Evolutionary conservation across 2,797 vertebrate species (phyloP), one percentile per base, ranked within the genome.

Genomic region (Harpagifer antarcticus): DNA sequence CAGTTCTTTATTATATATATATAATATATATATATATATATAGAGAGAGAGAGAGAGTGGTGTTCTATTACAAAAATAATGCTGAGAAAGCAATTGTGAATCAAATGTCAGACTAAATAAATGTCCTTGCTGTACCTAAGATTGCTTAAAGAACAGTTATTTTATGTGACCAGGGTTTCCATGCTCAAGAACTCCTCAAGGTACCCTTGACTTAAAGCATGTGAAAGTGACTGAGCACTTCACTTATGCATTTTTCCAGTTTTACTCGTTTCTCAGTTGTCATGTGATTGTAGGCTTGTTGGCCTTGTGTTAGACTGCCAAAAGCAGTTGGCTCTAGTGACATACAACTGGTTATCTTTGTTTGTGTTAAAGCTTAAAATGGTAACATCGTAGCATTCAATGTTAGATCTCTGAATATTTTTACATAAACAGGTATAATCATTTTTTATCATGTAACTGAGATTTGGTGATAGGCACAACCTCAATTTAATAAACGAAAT

Each of bases 321-420:
- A 14, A 50, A 42, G 44, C 19, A 49, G 33, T 10, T 58, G 54
- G 23, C 47, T 66, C 19, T 56, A 40, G 43, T 63, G 59, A 55
- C 2, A 5, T 40, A 63, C 43, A 64, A 33, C 49, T 45, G 23
- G 23, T 44, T 61, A 20, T n/a, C 40, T 59, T 52, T 49, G n/a
- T 44, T 14, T 74, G 37, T n/a, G 44, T 37, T 55, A 53, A 1
- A 66, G 62, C 20, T 53, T 37, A 23, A 20, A 52, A 14, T n/a
- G 23, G 40, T 37, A 37, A 37, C 14, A 48, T 52, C 50, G 9
- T 12, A 7, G 33, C 33, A 37, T 37, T 37, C 33, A 37, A 37
- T 6, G 33, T 37, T 37, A 37, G 33, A 37, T 37, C 33, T 37
- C 5, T 37, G 5, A 33, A 33, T 5, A 33, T 33, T 33, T 33